Conservation (phyloP, 1,140 invertebrate genomes). For the Apocrypta bakeri region DNA sequence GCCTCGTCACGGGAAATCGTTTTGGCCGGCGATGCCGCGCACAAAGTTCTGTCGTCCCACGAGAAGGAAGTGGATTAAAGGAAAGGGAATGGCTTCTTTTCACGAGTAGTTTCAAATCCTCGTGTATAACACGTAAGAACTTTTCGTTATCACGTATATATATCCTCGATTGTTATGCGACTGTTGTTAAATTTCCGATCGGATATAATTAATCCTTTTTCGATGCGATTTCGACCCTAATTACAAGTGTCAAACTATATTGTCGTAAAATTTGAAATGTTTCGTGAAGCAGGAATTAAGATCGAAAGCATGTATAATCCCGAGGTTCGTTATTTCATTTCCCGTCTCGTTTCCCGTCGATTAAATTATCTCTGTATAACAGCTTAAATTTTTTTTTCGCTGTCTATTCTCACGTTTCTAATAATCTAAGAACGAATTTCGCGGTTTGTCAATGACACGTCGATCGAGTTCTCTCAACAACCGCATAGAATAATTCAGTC, state of each 20-base stretch:
- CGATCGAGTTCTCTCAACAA: background rate
- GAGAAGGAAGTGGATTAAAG: constrained; percentile 23
- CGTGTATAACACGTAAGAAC: background rate
- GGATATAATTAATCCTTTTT: background rate
- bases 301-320: constrained; percentile 34
- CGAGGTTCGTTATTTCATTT: background rate
- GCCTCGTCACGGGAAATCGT: constrained; percentile 10
- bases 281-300: too few relatives aligned
- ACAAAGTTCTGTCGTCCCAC: background rate
- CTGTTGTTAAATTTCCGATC: background rate
- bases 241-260: too few relatives aligned
- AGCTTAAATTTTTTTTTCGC: background rate
- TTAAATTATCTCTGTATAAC: constrained; percentile 10
- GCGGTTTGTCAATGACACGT: constrained; percentile 46
- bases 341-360: constrained; percentile 6
- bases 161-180: background rate
- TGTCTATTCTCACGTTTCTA: background rate
- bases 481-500: constrained; percentile 23
- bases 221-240: too few relatives aligned
- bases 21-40: background rate
- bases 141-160: background rate
- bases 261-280: too few relatives aligned
- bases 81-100: background rate
- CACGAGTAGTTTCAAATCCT: background rate
- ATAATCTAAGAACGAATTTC: constrained; percentile 13